Conservation (phyloP, 2,888 invertebrate genomes). For the Antitype chi region DNA sequence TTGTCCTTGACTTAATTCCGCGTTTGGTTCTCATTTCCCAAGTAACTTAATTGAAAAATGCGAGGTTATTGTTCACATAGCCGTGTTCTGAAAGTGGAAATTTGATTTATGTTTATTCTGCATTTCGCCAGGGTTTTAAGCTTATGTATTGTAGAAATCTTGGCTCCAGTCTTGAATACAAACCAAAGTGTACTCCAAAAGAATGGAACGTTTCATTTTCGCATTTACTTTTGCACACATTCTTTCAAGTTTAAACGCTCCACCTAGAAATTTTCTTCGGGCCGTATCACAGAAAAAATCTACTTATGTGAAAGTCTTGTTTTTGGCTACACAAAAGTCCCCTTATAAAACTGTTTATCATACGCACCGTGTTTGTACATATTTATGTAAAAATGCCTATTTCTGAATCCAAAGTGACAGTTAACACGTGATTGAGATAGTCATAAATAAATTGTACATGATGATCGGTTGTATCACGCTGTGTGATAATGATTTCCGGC, state of each 20-base stretch:
- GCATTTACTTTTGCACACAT: background rate
- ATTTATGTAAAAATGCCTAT: conserved; percentile 4
- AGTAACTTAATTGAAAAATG: conserved; percentile 27
- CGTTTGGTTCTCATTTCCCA: conserved; percentile 16
- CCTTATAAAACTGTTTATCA: background rate
- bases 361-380: conserved; percentile 9
- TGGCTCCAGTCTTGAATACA: conserved; percentile 16
- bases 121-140: background rate
- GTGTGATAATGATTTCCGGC: conserved; percentile 60
- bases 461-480: conserved; percentile 59
- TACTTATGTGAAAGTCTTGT: background rate
- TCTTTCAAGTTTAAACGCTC: background rate
- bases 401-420: conserved; percentile 45
- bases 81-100: background rate
- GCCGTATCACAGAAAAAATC: background rate
- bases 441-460: conserved; percentile 50
- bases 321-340: background rate
- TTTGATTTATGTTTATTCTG: background rate
- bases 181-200: background rate
- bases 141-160: conserved; percentile 10
- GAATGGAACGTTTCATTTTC: background rate
- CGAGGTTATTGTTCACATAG: background rate
- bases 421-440: conserved; percentile 51
- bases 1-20: conserved; percentile 57
- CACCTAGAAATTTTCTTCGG: background rate